Evolutionary conservation across 2,888 invertebrate genomes (phyloP), one percentile per base, ranked within the genome.

Genomic region (Rhodophaea formosa): DNA sequence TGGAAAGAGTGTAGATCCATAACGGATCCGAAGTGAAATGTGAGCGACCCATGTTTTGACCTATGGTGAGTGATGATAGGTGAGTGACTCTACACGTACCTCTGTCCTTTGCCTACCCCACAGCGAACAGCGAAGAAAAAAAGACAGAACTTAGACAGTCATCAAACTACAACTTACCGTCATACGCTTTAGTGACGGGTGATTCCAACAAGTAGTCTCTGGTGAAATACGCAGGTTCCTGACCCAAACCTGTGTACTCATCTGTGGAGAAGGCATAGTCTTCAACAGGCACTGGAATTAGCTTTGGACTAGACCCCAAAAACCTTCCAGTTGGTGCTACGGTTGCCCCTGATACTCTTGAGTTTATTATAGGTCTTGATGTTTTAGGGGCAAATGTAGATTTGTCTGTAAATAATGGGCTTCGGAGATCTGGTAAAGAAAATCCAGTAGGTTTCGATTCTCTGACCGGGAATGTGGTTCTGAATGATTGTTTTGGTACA

Each of bases 181-280:
- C 87, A 68, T 87, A 89, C 32, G 86, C 84, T 61, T 86, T 90
- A 15, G 90, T 90, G 8, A 88, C 79, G 8, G 91, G 90, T 1
- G 91, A 88, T 61, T 89, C 90, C 69, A 91, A 65, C 29, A 90
- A 75, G 68, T 90, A 91, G 67, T 91, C 91, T 62, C 88, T 84
- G 32, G 91, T 91, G 69, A 85, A 89, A 67, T 82, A 82, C 35
- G 86, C 72, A 8, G 90, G 87, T 45, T 88, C 87, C 60, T 77
- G 85, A 61, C 77, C 77, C 14, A 74, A 63, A 42, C 79, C 76
- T 49, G 79, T 69, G 63, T 84, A 84, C 8, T 78, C 80, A 54
- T 75, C 74, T 6, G 85, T 82, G 1, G 88, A 80, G 65, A 75
- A 83, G 17, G 72, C 78, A 56, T 73, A 78, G 55, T 81, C 80